These are phyloP conservation scores for Neoniphon sammara DNA, from an alignment of 2,797 vertebrate genomes.

Conservation along the genomic window DNA sequence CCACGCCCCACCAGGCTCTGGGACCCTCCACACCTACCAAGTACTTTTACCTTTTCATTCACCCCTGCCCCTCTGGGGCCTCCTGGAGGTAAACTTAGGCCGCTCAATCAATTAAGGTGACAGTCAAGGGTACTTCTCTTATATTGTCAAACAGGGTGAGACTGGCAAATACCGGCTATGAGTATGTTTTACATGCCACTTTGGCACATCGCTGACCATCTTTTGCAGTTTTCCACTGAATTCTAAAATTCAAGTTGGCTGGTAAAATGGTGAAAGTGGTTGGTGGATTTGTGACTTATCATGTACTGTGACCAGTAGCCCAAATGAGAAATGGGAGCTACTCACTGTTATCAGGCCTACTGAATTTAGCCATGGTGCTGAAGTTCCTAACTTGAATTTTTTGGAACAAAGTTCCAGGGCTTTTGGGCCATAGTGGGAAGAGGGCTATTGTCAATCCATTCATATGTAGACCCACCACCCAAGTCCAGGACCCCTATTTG, in stretches of 20 bases:
- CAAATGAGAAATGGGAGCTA: background rate
- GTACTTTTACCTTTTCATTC: constrained; percentile 92
- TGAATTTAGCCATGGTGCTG: too few relatives aligned
- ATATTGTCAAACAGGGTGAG: background rate
- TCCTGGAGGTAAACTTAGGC: constrained; percentile 76
- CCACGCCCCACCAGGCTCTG: constrained; percentile 91
- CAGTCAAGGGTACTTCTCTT: constrained; percentile 74
- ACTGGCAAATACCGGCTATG: background rate
- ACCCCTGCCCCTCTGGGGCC: constrained; percentile 75
- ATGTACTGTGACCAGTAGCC: background rate
- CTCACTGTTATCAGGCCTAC: background rate
- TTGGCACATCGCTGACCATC: background rate
- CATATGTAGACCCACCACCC: background rate
- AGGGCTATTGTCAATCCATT: too few relatives aligned
- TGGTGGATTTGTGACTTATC: background rate
- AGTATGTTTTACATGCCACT: background rate
- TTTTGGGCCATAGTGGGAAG: too few relatives aligned
- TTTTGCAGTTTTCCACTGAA: background rate
- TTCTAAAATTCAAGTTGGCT: background rate
- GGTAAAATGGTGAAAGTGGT: background rate
- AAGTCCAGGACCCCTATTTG: background rate
- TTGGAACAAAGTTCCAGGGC: background rate
- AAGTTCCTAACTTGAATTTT: too few relatives aligned
- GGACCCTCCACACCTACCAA: constrained; percentile 98
- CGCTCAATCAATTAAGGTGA: constrained; percentile 29